Percentiles rank a stretch among this genome's conserved stretches.
Evolutionary conservation across 2,113 vertebrate species (phyloP).

Genomic region (Carassius gibelio): DNA sequence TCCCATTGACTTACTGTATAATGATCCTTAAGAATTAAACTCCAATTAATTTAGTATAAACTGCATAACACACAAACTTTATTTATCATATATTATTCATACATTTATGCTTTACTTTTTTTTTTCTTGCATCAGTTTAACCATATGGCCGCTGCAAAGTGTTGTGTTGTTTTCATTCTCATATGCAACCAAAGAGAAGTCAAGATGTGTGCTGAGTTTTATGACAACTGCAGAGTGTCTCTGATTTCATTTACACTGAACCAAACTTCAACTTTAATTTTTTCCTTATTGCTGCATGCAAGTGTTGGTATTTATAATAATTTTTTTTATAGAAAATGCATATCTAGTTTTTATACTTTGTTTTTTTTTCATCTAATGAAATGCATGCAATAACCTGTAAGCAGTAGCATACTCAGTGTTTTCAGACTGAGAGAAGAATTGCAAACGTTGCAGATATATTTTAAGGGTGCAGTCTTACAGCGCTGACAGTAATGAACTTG

Average conservation of each 20-base stretch:
- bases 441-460: constrained; percentile 56
- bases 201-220: background rate
- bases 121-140: background rate
- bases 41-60: background rate
- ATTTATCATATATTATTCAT: background rate
- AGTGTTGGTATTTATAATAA: background rate
- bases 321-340: background rate
- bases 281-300: background rate
- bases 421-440: constrained; percentile 41
- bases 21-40: background rate
- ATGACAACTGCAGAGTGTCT: background rate
- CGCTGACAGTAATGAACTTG: constrained; percentile 53
- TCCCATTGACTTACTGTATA: background rate
- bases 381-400: background rate
- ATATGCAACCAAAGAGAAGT: background rate
- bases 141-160: background rate
- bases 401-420: background rate
- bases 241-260: constrained; percentile 1
- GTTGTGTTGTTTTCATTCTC: background rate
- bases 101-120: background rate
- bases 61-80: background rate
- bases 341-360: background rate
- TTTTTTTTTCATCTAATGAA: background rate
- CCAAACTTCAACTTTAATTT: background rate
- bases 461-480: constrained; percentile 44